phyloP scores from a whole-genome alignment of 2,113 vertebrate species.

The Urocitellus parryii region DNA sequence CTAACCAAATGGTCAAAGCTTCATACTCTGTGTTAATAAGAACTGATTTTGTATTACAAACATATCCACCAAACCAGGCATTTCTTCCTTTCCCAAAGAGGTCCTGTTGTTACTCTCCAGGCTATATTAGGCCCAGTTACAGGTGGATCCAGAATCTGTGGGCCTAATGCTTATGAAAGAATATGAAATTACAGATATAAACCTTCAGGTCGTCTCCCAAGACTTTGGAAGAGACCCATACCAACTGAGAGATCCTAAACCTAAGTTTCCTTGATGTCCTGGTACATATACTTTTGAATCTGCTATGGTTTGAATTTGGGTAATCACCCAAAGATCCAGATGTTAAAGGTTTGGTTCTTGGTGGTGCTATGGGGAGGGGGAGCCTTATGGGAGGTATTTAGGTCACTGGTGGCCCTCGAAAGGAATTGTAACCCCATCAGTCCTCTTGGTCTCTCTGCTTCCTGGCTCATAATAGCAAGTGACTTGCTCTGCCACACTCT shows the following conservation, averaged over 20 bases:
- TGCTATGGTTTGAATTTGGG: background rate
- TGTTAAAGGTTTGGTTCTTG: background rate
- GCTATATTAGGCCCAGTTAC: background rate
- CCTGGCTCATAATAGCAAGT: background rate
- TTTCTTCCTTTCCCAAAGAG: background rate
- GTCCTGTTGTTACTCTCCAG: background rate
- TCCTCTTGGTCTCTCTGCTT: background rate
- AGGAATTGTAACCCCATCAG: background rate
- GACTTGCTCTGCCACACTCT: background rate
- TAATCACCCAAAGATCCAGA: background rate
- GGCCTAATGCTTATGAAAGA: background rate
- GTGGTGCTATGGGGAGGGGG: no score
- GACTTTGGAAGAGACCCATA: background rate
- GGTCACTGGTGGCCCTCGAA: background rate
- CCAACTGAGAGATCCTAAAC: background rate
- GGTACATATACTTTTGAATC: background rate
- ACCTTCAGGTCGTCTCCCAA: background rate
- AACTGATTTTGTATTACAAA: background rate
- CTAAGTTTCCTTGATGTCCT: background rate
- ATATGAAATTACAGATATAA: background rate
- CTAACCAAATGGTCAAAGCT: background rate
- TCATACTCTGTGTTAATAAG: background rate
- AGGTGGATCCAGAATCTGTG: background rate
- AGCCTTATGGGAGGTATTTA: background rate
- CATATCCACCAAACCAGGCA: background rate